Conservation (phyloP, 2,888 invertebrate species). For the Unio delphinus region DNA sequence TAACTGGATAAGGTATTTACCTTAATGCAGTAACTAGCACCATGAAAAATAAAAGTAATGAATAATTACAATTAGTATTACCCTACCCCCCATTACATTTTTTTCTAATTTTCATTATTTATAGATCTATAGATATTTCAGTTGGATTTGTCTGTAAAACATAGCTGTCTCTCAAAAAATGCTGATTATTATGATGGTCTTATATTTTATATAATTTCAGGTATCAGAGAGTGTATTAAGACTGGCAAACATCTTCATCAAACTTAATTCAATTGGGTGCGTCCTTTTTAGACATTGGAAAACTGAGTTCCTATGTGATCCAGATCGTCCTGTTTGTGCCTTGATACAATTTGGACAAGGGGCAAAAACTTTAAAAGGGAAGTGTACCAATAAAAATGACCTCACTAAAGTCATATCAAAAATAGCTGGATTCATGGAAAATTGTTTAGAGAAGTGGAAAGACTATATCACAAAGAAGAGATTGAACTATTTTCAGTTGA, state of each 20-base stretch:
- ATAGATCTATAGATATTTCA: too few relatives aligned
- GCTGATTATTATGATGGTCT: too few relatives aligned
- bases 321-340: slow-evolving; percentile 18
- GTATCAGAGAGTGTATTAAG: slow-evolving; percentile 49
- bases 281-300: slow-evolving; percentile 53
- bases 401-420: slow-evolving; percentile 14
- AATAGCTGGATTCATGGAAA: slow-evolving; percentile 21
- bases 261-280: slow-evolving; percentile 49
- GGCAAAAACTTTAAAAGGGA: slow-evolving; percentile 20
- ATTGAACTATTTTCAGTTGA: slow-evolving; percentile 39
- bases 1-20: too few relatives aligned
- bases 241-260: slow-evolving; percentile 46
- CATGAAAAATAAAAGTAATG: too few relatives aligned
- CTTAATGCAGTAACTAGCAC: too few relatives aligned
- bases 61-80: too few relatives aligned
- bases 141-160: too few relatives aligned
- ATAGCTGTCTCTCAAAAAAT: too few relatives aligned
- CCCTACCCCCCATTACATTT: too few relatives aligned
- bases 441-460: slow-evolving; percentile 41
- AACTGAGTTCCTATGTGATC: slow-evolving; percentile 45
- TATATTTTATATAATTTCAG: slow-evolving; percentile 23
- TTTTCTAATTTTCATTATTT: too few relatives aligned
- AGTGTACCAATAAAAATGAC: slow-evolving; percentile 16
- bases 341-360: slow-evolving; percentile 30
- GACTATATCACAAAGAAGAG: slow-evolving; percentile 42